Evolutionary conservation across 2,888 invertebrate genomes (phyloP), one percentile per base, ranked within the genome.

Genomic region (Phortica magna): DNA sequence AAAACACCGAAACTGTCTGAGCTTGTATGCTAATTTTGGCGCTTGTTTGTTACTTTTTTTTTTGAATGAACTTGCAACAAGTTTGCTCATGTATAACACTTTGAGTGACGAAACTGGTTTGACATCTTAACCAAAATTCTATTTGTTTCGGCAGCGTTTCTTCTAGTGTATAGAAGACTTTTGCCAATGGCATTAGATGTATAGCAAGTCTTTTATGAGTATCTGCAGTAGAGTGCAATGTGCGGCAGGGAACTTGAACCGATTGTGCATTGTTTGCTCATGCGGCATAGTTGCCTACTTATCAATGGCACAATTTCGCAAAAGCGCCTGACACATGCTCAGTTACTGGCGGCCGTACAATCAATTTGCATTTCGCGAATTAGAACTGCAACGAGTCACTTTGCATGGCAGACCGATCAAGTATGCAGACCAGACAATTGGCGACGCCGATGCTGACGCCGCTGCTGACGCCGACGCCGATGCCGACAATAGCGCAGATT

Each of bases 361-460:
- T 74, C 74, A 74, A 74, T 74, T 74, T 74, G 74, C 74, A 74
- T 74, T 64, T 39, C 17, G 10, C 10, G 22, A 59, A 31, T 17
- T 5, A 59, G 2, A 59, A 59, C 22, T 79, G 78, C 76, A 78
- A 64, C 76, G 73, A 78, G 57, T 74, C 53, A 75, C 75, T 76
- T 68, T 68, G 31, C 31, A 31, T 31, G 75, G 77, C 67, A 74
- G 41, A 55, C 41, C n/a, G 57, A 59, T 61, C 48, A 73, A 73
- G 31, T 31, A 31, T 31, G 76, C 43, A 61, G 73, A 17, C 55
- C 61, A 48, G 57, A 59, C 79, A 79, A 79, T 79, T 80, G 81
- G 73, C 78, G 78, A 79, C 78, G 80, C 72, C 78, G 76, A 73
- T 73, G 68, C 61, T 43, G 48, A 43, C 55, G 55, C 22, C 74